These are phyloP conservation scores for Austrofundulus limnaeus DNA, from an alignment of 2,113 vertebrate genomes.

Conservation along the genomic window DNA sequence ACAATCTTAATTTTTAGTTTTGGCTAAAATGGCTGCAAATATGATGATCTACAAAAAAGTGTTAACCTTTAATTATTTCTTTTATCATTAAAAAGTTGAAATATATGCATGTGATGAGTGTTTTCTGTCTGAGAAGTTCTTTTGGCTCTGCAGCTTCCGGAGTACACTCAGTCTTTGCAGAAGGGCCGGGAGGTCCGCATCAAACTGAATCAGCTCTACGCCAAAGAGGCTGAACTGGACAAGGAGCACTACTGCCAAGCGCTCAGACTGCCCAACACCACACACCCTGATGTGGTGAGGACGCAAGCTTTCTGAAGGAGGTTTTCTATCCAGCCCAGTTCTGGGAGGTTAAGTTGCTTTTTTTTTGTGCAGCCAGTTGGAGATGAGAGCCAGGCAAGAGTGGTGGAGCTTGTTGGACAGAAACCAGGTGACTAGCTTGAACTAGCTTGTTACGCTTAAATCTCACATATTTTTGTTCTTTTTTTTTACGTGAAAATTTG, in stretches of 20 bases:
- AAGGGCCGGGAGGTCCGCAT: slow-evolving; percentile 80
- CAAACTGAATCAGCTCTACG: slow-evolving; percentile 73
- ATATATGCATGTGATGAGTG: no score
- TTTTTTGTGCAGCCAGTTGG: slow-evolving; percentile 81
- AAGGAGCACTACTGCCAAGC: slow-evolving; percentile 81
- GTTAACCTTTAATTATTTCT: no score
- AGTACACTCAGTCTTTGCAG: slow-evolving; percentile 68
- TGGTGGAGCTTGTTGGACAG: slow-evolving; percentile 83
- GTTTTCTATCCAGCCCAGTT: neutral
- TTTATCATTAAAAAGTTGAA: no score
- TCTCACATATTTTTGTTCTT: neutral
- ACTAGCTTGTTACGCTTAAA: neutral
- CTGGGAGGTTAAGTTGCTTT: neutral
- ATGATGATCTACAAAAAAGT: no score
- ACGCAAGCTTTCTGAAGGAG: neutral
- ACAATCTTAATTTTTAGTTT: no score
- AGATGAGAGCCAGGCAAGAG: slow-evolving; percentile 86
- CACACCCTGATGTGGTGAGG: slow-evolving; percentile 87
- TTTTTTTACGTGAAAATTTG: neutral
- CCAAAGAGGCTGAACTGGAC: slow-evolving; percentile 76
- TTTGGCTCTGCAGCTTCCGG: slow-evolving; percentile 74
- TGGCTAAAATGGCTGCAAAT: no score
- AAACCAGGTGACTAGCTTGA: slow-evolving; percentile 81
- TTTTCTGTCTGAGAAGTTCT: neutral
- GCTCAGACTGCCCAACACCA: slow-evolving; percentile 85